Percentiles rank a stretch among this genome's conserved stretches.
Conservation (phyloP, 2,888 invertebrate genomes). For the Drosophila melanosoma region DNA sequence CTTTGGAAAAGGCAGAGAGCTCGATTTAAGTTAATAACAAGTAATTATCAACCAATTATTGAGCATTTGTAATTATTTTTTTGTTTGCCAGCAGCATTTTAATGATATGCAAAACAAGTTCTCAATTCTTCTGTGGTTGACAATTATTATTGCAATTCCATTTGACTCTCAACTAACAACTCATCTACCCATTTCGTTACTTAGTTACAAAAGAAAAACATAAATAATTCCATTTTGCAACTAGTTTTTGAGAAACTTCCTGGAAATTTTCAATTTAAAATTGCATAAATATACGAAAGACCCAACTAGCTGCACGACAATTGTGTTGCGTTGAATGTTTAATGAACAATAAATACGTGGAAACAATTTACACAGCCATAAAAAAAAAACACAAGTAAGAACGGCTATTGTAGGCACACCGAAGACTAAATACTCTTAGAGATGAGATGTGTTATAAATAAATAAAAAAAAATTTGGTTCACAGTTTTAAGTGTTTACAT, state of each 20-base stretch:
- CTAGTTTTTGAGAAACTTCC: neutral
- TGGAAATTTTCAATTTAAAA: neutral
- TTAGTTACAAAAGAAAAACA: neutral
- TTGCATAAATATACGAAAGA: neutral
- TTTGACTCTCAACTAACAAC: constrained; percentile 13
- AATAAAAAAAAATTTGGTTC: too few species aligned
- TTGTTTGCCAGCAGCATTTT: constrained; percentile 17
- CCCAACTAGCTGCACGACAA: neutral
- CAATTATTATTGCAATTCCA: constrained; percentile 12
- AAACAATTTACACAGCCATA: neutral
- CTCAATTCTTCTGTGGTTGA: constrained; percentile 11
- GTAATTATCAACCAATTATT: constrained; percentile 55
- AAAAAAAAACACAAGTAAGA: neutral
- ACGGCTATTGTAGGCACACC: too few species aligned
- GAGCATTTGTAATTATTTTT: constrained; percentile 22
- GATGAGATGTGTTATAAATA: neutral
- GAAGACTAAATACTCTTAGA: neutral
- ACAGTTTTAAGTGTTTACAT: neutral
- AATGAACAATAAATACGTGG: constrained; percentile 27
- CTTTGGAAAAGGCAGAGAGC: neutral
- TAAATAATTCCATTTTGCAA: constrained; percentile 1
- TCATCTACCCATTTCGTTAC: constrained; percentile 9
- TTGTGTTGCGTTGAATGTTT: constrained; percentile 34
- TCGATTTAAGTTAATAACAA: constrained; percentile 28
- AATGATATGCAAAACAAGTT: constrained; percentile 22